phyloP scores from a whole-genome alignment of 1,140 invertebrate genomes.

The Magallana gigas region DNA sequence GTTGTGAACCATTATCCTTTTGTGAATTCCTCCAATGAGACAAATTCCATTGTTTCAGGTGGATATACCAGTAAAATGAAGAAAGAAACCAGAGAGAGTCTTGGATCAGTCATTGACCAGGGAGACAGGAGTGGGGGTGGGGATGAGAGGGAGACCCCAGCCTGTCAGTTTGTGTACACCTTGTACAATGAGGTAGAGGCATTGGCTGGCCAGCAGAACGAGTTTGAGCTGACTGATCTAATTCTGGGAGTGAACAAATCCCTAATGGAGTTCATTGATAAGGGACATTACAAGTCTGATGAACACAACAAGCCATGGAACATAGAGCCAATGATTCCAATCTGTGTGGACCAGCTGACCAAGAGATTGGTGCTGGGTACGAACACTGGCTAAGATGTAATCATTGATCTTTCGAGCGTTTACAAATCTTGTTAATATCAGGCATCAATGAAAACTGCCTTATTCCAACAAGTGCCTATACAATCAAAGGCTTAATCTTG shows the following conservation, averaged over 20 bases:
- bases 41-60: background rate
- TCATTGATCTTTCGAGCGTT: too few relatives aligned
- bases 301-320: background rate
- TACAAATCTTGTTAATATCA: too few relatives aligned
- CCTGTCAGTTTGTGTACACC: slow-evolving; percentile 1
- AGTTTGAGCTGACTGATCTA: background rate
- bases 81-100: background rate
- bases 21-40: too few relatives aligned
- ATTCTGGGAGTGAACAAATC: background rate
- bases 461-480: too few relatives aligned
- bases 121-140: background rate
- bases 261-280: background rate
- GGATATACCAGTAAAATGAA: background rate
- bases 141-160: background rate
- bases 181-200: background rate
- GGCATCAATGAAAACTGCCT: too few relatives aligned
- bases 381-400: too few relatives aligned
- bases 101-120: background rate
- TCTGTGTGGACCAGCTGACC: slow-evolving; percentile 2
- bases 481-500: too few relatives aligned
- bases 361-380: slow-evolving; percentile 1
- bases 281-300: background rate
- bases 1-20: too few relatives aligned
- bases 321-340: background rate
- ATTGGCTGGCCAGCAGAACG: background rate